A percentile compares a stretch with the other conserved stretches of the same genome.
phyloP scores from a whole-genome alignment of 2,113 vertebrate genomes.

The Catharus minimus region DNA sequence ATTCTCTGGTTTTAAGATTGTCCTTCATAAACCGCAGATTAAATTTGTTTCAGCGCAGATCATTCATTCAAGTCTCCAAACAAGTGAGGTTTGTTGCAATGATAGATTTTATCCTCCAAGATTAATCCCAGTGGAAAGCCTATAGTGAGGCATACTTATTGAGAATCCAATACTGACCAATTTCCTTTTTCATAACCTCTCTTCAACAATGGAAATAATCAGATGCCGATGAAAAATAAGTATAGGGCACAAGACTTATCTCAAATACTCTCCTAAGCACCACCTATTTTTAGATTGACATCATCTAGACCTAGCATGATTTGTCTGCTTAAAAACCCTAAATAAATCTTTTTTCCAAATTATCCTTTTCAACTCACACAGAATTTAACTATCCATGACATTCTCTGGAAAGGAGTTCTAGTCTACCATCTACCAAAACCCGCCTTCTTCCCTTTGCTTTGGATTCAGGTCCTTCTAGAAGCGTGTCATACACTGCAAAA shows the following conservation, averaged over 20 bases:
- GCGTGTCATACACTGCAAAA: background rate
- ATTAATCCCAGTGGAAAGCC: background rate
- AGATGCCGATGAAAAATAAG: background rate
- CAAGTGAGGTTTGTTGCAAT: background rate
- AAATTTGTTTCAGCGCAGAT: background rate
- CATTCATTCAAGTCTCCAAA: background rate
- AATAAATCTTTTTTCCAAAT: background rate
- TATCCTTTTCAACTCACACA: background rate
- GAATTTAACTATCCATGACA: background rate
- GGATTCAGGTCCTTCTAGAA: background rate
- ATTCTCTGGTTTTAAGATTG: background rate
- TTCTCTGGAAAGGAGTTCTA: background rate
- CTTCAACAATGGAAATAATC: background rate
- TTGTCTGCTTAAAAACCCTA: background rate
- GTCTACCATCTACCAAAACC: background rate
- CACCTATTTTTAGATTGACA: accelerated
- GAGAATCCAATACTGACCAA: background rate
- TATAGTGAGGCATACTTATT: background rate
- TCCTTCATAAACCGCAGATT: background rate
- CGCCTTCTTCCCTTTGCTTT: background rate
- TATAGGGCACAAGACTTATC: accelerated
- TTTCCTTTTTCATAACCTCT: background rate
- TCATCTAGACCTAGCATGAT: background rate
- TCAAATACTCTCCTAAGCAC: background rate
- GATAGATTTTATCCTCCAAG: background rate